Evolutionary conservation across 2,113 vertebrate species (phyloP), one percentile per base, ranked within the genome.

Genomic region (Tor tambroides): DNA sequence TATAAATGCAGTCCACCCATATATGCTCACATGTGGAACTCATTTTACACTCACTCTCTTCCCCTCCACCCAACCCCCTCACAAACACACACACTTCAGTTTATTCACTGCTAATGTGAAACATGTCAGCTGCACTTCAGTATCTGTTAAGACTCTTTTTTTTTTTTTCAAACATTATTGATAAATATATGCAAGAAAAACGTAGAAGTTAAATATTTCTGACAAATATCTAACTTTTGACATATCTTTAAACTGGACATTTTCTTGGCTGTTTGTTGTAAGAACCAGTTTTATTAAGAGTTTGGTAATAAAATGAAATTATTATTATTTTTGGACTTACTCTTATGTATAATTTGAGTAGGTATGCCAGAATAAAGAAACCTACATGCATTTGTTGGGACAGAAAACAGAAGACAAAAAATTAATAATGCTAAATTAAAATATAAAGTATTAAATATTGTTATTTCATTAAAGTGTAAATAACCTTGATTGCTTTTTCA

Each of bases 1-100:
- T 88, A 32, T 76, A 80, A 67, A 85, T 76, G 67, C 10, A 15
- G 28, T 21, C 56, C 75, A 77, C 75, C 78, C 43, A 54, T 83
- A 10, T 80, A 17, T 61, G 54, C 41, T 85, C 74, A 89, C 95
- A 95, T 94, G 88, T 95, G 94, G 93, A 95, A 93, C 92, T 92
- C 75, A 93, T 95, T 95, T 94, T 86, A 82, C 88, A 23, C 1
- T 49, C 90, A 86, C 67, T 90, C 85, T 69, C 30, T 77, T 63
- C 71, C 28, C 49, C 1, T 14, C 15, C 78, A 61, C 83, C 85
- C 71, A 43, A 78, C 15, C 41, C 69, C 46, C 17, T 15, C 59
- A 71, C 79, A 84, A 76, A 86, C 32, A 38, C 76, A 61, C 15
- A 26, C 51, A 76, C 46, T 59, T 76, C 11, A 75, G 30, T 78